These are phyloP conservation scores for Anthophora plumipes DNA, from an alignment of 2,888 invertebrate genomes.

Conservation along the genomic window DNA sequence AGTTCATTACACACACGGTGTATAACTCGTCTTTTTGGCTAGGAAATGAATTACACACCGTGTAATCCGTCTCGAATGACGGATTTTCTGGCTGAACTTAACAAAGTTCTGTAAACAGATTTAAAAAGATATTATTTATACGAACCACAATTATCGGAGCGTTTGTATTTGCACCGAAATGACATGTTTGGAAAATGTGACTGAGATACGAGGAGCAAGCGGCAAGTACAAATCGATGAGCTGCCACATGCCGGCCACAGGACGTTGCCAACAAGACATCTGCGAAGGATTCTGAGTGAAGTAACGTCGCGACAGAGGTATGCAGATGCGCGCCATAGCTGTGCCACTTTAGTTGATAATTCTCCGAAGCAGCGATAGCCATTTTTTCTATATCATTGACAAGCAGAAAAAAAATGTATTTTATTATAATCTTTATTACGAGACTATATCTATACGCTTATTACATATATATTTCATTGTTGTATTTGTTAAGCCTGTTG, in stretches of 20 bases:
- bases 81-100: too few species aligned
- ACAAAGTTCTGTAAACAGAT: too few species aligned
- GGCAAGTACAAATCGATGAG: slow-evolving; percentile 93
- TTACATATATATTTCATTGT: slow-evolving; percentile 4
- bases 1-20: too few species aligned
- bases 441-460: not conserved
- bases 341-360: slow-evolving; percentile 95
- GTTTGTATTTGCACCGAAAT: slow-evolving; percentile 83
- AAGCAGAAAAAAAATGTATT: slow-evolving; percentile 17
- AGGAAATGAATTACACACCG: too few species aligned
- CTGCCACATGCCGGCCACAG: slow-evolving; percentile 92
- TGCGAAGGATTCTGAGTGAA: slow-evolving; percentile 92
- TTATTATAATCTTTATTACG: not conserved
- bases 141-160: slow-evolving; percentile 83
- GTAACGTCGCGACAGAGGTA: slow-evolving; percentile 91
- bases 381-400: slow-evolving; percentile 80
- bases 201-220: slow-evolving; percentile 91
- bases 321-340: slow-evolving; percentile 93
- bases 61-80: too few species aligned
- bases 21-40: too few species aligned
- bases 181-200: slow-evolving; percentile 85
- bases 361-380: slow-evolving; percentile 88
- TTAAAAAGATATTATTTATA: slow-evolving; percentile 17
- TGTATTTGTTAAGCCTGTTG: slow-evolving; percentile 58
- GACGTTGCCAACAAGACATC: slow-evolving; percentile 93